These are phyloP conservation scores for Sebastes trivittatus DNA, from an alignment of 2,797 vertebrate genomes.

Conservation along the genomic window DNA sequence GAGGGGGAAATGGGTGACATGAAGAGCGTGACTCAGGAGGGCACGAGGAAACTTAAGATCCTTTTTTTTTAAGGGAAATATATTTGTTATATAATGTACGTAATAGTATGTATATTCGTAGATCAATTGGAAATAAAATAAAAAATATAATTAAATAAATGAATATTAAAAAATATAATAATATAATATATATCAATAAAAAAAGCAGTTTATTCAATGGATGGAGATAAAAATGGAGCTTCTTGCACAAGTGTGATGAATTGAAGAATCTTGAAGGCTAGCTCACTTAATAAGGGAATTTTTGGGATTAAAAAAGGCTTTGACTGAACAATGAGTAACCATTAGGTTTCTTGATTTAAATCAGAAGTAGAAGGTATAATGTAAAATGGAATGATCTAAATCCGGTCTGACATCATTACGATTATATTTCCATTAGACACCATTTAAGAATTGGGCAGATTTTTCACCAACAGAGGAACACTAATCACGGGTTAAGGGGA, in stretches of 20 bases:
- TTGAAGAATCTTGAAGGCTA: neutral
- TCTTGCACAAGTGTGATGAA: neutral
- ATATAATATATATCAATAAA: too few relatives aligned
- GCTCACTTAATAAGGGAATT: neutral
- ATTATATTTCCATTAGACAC: slow-evolving; percentile 1
- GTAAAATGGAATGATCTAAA: neutral
- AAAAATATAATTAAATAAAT: neutral
- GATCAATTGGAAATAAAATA: neutral
- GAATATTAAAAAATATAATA: too few relatives aligned
- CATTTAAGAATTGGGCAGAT: neutral
- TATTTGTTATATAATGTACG: neutral
- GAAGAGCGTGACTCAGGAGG: neutral
- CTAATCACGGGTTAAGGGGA: neutral
- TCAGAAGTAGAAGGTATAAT: neutral
- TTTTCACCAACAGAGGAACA: neutral
- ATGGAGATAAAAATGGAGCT: neutral
- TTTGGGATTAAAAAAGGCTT: neutral
- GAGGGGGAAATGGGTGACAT: neutral
- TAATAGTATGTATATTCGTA: neutral
- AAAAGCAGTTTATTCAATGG: neutral
- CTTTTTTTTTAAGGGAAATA: neutral
- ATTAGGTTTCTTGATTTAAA: neutral
- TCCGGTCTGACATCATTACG: neutral
- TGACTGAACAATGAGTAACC: neutral
- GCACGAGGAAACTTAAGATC: neutral